These are phyloP conservation scores for Danio albolineatus DNA, from an alignment of 2,797 vertebrate genomes.

Conservation along the genomic window DNA sequence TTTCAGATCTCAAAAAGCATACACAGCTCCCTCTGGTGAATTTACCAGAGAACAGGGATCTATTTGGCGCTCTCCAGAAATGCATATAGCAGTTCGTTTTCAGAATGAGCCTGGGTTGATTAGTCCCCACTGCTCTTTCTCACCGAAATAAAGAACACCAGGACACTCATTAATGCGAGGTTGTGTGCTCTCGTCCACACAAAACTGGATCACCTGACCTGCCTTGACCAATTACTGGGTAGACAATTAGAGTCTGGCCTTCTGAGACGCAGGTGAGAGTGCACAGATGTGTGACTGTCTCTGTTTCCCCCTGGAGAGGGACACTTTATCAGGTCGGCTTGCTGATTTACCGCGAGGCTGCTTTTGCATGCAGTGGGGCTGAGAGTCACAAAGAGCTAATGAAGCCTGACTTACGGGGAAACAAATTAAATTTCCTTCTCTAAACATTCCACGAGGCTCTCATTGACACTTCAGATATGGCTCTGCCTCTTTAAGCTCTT, in stretches of 20 bases:
- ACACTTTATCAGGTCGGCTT: slow-evolving; percentile 42
- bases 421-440: slow-evolving; percentile 52
- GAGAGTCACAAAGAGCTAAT: slow-evolving; percentile 57
- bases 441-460: slow-evolving; percentile 45
- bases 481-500: slow-evolving; percentile 8
- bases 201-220: slow-evolving; percentile 40
- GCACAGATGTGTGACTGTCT: slow-evolving; percentile 22
- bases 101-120: too few relatives aligned
- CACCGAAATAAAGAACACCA: background rate
- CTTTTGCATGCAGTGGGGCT: slow-evolving; percentile 31
- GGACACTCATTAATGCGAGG: slow-evolving; percentile 36
- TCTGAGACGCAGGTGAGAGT: slow-evolving; percentile 35
- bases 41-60: too few relatives aligned
- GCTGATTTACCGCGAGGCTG: slow-evolving; percentile 29
- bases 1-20: too few relatives aligned
- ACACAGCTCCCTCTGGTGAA: too few relatives aligned
- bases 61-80: too few relatives aligned
- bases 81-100: too few relatives aligned
- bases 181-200: slow-evolving; percentile 23
- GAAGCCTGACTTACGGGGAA: slow-evolving; percentile 51
- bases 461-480: slow-evolving; percentile 49
- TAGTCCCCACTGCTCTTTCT: too few relatives aligned
- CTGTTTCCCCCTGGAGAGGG: slow-evolving; percentile 1
- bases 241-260: slow-evolving; percentile 44
- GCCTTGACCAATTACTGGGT: slow-evolving; percentile 50